phyloP scores from a whole-genome alignment of 2,797 vertebrate genomes.

The Dipus sagitta region DNA sequence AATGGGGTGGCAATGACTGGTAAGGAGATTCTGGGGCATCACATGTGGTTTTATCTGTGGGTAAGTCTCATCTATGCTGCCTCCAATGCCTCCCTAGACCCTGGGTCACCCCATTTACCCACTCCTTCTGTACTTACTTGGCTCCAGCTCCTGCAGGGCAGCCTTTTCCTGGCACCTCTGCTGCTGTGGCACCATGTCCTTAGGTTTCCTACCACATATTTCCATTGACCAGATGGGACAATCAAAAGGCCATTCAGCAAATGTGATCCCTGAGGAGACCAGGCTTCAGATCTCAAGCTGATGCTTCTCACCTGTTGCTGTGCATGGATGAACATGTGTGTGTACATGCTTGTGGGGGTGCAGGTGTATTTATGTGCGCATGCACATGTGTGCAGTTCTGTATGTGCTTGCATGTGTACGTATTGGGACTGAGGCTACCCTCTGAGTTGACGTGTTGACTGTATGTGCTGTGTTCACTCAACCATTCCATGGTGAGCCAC shows the following conservation, averaged over 20 bases:
- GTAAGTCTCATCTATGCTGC: background rate
- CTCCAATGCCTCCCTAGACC: background rate
- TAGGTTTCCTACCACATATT: background rate
- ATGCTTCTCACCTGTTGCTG: background rate
- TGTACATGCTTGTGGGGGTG: accelerated
- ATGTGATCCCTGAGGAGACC: too few species aligned
- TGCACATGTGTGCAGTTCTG: too few species aligned
- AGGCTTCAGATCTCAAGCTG: background rate
- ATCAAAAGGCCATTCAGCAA: background rate
- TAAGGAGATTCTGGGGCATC: background rate
- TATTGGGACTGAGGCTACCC: background rate
- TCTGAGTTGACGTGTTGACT: background rate
- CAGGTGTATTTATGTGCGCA: background rate
- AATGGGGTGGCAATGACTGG: too few species aligned
- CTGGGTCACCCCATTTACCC: background rate
- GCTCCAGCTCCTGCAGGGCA: background rate
- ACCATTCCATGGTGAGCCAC: background rate
- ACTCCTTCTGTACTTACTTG: background rate
- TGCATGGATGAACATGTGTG: too few species aligned
- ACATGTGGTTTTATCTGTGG: background rate
- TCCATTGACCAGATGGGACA: background rate
- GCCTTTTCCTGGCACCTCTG: background rate
- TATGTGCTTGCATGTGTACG: background rate
- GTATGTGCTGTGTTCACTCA: background rate
- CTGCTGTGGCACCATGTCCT: background rate